Conservation (phyloP, 2,113 vertebrate species). For the Tragelaphus scriptus region DNA sequence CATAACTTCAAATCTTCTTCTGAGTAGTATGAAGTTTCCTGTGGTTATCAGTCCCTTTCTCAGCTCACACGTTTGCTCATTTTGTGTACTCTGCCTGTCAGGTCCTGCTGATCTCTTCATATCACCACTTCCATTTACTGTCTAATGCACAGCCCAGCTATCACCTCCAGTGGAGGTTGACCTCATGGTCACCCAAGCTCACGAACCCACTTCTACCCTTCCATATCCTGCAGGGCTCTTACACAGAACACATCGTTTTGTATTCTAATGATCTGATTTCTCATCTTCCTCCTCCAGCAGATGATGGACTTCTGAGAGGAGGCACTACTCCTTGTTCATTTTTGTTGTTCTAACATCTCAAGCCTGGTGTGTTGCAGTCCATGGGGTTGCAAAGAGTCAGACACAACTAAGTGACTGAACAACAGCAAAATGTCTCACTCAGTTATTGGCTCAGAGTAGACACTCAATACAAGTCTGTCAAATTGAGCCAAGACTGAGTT, state of each 20-base stretch:
- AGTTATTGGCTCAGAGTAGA: not conserved
- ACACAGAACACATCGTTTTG: not conserved
- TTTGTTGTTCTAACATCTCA: not conserved
- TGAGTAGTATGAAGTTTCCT: not conserved
- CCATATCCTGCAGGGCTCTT: too few relatives aligned
- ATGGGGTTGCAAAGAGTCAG: not conserved
- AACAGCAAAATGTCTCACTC: not conserved
- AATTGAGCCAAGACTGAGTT: constrained; percentile 1
- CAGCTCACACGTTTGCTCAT: not conserved
- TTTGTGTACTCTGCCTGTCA: not conserved
- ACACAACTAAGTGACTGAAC: not conserved
- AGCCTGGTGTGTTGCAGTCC: not conserved
- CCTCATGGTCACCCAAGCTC: not conserved
- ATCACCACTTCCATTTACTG: not conserved
- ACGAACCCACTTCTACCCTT: not conserved
- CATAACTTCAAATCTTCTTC: not conserved
- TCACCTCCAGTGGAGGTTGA: not conserved
- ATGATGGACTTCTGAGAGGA: not conserved
- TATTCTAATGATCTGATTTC: not conserved
- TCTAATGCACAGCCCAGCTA: not conserved
- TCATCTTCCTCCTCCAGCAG: not conserved
- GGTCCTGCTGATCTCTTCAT: not conserved
- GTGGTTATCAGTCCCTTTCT: not conserved
- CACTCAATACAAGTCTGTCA: not conserved
- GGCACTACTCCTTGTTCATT: not conserved